These are phyloP conservation scores for Holocentrus rufus DNA, from an alignment of 2,797 vertebrate genomes.

Conservation along the genomic window DNA sequence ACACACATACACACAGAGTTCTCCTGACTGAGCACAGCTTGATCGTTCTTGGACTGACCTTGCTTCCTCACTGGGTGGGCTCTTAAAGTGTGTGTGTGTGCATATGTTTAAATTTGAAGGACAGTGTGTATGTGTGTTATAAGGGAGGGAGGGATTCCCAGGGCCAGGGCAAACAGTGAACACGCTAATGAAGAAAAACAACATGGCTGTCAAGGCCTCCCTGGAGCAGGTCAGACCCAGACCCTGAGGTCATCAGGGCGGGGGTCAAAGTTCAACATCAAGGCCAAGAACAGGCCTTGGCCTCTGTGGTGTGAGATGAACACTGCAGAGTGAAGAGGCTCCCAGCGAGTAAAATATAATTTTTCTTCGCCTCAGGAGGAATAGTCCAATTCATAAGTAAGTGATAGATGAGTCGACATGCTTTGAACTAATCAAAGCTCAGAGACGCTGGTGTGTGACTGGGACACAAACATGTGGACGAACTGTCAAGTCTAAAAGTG, in stretches of 20 bases:
- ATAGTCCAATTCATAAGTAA: no score
- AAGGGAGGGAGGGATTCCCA: slow-evolving; percentile 56
- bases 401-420: no score
- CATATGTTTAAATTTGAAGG: slow-evolving; percentile 46
- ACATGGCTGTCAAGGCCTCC: slow-evolving; percentile 71
- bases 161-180: slow-evolving; percentile 62
- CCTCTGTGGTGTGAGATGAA: no score
- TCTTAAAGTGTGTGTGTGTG: slow-evolving; percentile 51
- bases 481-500: not conserved
- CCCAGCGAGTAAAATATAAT: no score
- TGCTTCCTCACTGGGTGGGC: slow-evolving; percentile 80
- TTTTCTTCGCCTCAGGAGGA: no score
- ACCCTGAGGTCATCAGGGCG: slow-evolving; percentile 34
- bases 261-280: slow-evolving; percentile 52
- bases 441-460: not conserved
- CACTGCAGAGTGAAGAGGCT: no score
- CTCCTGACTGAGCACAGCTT: not conserved
- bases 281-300: slow-evolving; percentile 55
- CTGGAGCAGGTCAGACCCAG: slow-evolving; percentile 70
- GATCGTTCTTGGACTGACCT: slow-evolving; percentile 28
- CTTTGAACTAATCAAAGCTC: no score
- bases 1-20: slow-evolving; percentile 41
- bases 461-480: not conserved
- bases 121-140: slow-evolving; percentile 37
- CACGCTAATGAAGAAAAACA: slow-evolving; percentile 82